A percentile compares a stretch with the other conserved stretches of the same genome.
Evolutionary conservation across 2,797 vertebrate genomes (phyloP).

Genomic region (Pteronotus mesoamericanus): DNA sequence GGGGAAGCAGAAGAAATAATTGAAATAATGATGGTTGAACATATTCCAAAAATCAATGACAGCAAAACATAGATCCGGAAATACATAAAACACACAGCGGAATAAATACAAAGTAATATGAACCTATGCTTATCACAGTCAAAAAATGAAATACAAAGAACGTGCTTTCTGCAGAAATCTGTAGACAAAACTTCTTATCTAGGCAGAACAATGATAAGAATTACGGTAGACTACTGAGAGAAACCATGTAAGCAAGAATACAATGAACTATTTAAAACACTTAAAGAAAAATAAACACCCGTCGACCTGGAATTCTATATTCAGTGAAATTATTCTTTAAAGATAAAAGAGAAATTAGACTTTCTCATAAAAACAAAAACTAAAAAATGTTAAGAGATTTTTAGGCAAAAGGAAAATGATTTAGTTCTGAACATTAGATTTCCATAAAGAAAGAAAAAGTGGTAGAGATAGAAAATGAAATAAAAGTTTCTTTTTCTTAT

Average conservation of each 20-base stretch:
- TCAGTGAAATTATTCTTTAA: background rate
- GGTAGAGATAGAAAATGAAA: background rate
- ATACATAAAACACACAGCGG: background rate
- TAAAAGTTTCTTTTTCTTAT: background rate
- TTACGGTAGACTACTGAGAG: background rate
- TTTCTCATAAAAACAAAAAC: background rate
- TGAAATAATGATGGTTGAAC: background rate
- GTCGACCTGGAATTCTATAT: background rate
- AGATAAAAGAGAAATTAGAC: background rate
- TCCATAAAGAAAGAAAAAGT: background rate
- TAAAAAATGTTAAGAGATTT: background rate
- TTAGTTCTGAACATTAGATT: background rate
- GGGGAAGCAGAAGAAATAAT: background rate
- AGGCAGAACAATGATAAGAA: background rate
- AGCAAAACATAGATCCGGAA: background rate
- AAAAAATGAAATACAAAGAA: background rate
- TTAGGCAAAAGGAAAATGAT: background rate
- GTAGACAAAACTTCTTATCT: background rate
- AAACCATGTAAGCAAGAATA: background rate
- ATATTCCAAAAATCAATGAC: background rate
- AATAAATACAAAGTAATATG: background rate
- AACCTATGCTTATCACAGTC: background rate
- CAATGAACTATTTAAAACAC: background rate
- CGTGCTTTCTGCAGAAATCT: background rate
- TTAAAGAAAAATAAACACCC: background rate